These are phyloP conservation scores for Saccopteryx bilineata DNA, from an alignment of 2,113 vertebrate species.

Conservation along the genomic window DNA sequence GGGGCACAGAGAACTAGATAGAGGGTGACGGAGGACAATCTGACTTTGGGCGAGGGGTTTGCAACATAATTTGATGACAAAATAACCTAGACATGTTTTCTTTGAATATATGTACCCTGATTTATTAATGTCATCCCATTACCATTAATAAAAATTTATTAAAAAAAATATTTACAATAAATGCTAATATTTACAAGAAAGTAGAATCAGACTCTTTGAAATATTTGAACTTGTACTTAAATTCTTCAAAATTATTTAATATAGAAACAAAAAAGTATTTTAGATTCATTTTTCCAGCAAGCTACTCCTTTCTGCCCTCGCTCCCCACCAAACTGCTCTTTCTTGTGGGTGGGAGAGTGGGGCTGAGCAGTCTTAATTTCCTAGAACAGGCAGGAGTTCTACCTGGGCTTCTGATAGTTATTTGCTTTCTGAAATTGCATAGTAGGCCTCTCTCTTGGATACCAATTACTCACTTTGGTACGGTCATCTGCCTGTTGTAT, in stretches of 20 bases:
- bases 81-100: too few relatives aligned
- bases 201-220: slow-evolving; percentile 2
- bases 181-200: not conserved
- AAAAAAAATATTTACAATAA: slow-evolving; percentile 29
- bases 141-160: too few relatives aligned
- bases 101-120: too few relatives aligned
- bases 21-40: too few relatives aligned
- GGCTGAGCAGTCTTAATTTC: not conserved
- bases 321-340: not conserved
- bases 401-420: not conserved
- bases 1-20: too few relatives aligned
- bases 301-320: not conserved
- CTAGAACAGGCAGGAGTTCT: not conserved
- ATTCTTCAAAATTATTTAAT: slow-evolving; percentile 16
- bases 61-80: too few relatives aligned
- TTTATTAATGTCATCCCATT: too few relatives aligned
- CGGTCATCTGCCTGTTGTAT: not conserved
- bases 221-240: not conserved
- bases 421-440: not conserved
- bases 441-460: not conserved
- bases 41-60: too few relatives aligned
- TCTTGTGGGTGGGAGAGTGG: not conserved
- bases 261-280: not conserved
- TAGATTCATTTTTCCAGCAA: not conserved
- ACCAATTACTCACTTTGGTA: not conserved